These are phyloP conservation scores for Epiblema foenella DNA, from an alignment of 2,888 invertebrate genomes.

Conservation along the genomic window DNA sequence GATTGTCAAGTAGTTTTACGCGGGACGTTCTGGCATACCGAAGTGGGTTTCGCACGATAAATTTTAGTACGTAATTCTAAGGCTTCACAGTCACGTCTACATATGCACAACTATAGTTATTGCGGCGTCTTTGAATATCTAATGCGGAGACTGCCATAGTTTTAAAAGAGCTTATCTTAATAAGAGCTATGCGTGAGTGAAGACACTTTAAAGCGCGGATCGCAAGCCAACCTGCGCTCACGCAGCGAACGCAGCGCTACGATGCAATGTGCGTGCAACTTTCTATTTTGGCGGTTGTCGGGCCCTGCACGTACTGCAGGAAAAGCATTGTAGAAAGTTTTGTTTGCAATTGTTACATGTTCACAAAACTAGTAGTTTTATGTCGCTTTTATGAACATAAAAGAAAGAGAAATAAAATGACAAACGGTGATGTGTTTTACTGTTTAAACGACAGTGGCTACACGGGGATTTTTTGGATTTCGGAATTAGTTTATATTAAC, in stretches of 20 bases:
- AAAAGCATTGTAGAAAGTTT: conserved; percentile 73
- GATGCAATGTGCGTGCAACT: conserved; percentile 73
- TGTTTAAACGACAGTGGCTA: too few relatives aligned
- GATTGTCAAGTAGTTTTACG: neutral
- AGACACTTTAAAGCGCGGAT: neutral
- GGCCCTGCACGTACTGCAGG: conserved; percentile 52
- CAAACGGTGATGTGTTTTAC: too few relatives aligned
- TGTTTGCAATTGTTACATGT: conserved; percentile 50
- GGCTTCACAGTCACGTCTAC: conserved; percentile 1
- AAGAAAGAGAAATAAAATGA: too few relatives aligned
- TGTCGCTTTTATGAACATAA: too few relatives aligned
- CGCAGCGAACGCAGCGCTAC: conserved; percentile 49
- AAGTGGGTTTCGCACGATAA: neutral
- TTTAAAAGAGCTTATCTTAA: neutral
- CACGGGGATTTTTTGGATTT: too few relatives aligned
- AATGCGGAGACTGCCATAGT: neutral
- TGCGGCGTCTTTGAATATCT: conserved; percentile 30
- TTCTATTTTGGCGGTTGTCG: conserved; percentile 71
- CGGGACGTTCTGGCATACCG: neutral
- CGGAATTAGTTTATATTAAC: too few relatives aligned
- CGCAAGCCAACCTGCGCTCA: neutral
- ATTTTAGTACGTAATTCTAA: neutral
- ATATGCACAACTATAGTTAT: conserved; percentile 2
- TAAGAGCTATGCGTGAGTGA: neutral
- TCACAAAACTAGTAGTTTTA: conserved; percentile 9